Conservation (phyloP, 2,888 invertebrate genomes). For the Orthosia cruda region DNA sequence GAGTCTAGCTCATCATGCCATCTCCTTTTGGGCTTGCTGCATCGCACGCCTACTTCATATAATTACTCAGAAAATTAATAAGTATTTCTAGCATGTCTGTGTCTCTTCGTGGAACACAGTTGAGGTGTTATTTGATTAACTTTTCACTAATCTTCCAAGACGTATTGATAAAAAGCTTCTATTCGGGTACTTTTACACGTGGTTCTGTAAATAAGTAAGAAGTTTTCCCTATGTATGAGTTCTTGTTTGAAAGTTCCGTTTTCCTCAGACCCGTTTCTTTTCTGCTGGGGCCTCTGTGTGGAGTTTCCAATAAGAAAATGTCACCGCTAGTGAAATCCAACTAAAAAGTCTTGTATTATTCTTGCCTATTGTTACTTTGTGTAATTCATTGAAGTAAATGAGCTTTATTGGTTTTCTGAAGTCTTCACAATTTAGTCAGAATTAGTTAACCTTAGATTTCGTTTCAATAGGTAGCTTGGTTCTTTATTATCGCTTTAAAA, state of each 20-base stretch:
- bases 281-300: constrained; percentile 17
- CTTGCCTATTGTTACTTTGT: constrained; percentile 31
- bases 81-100: not conserved
- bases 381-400: constrained; percentile 14
- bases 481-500: constrained; percentile 3
- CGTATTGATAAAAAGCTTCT: not conserved
- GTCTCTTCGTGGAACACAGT: not conserved
- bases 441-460: not conserved
- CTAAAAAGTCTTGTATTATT: constrained; percentile 24
- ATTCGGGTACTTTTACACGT: not conserved
- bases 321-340: constrained; percentile 48
- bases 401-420: not conserved
- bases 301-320: constrained; percentile 60
- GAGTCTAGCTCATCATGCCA: too few relatives aligned
- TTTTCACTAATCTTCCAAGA: constrained; percentile 2
- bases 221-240: not conserved
- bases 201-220: constrained; percentile 4
- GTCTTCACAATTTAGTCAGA: not conserved
- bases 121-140: not conserved
- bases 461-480: not conserved
- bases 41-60: too few relatives aligned
- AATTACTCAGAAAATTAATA: not conserved
- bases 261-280: constrained; percentile 32
- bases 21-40: too few relatives aligned
- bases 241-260: constrained; percentile 19